phyloP scores from a whole-genome alignment of 2,888 invertebrate genomes.

The Parasteatoda lunata region DNA sequence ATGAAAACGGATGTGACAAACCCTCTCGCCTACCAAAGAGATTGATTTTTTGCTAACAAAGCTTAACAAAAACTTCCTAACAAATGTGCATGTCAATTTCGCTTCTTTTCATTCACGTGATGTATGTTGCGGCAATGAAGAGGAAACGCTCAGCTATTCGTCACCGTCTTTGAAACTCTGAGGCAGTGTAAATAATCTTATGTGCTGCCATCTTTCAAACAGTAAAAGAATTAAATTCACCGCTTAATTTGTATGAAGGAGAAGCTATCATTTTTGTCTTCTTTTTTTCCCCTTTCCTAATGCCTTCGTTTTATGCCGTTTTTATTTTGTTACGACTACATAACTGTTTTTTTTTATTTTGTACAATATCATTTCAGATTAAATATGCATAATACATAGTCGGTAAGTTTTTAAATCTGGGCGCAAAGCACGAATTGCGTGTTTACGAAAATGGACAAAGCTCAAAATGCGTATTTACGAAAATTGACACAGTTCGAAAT shows the following conservation, averaged over 20 bases:
- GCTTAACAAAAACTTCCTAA: conserved; percentile 51
- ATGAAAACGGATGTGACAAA: conserved; percentile 37
- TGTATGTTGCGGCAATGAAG: conserved; percentile 45
- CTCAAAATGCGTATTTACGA: too few relatives aligned
- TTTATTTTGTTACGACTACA: too few relatives aligned
- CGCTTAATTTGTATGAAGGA: background rate
- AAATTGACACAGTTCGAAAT: too few relatives aligned
- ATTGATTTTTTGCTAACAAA: conserved; percentile 37
- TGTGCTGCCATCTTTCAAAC: conserved; percentile 47
- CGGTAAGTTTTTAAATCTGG: too few relatives aligned
- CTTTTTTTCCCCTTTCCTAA: conserved; percentile 4
- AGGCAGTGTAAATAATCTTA: conserved; percentile 34
- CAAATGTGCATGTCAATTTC: conserved; percentile 55
- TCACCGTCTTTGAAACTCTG: conserved; percentile 4
- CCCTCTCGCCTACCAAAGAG: conserved; percentile 10
- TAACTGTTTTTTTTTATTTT: too few relatives aligned
- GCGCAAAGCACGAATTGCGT: too few relatives aligned
- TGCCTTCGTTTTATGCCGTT: too few relatives aligned
- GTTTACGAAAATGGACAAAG: too few relatives aligned
- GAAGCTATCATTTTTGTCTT: background rate
- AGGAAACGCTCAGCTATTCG: conserved; percentile 33
- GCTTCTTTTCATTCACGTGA: conserved; percentile 45
- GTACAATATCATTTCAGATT: too few relatives aligned
- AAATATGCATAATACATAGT: too few relatives aligned
- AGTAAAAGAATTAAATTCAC: conserved; percentile 46